Percentiles rank a stretch among this genome's conserved stretches.
Evolutionary conservation across 2,888 invertebrate genomes (phyloP).

Genomic region (Drosophila austrosaltans): DNA sequence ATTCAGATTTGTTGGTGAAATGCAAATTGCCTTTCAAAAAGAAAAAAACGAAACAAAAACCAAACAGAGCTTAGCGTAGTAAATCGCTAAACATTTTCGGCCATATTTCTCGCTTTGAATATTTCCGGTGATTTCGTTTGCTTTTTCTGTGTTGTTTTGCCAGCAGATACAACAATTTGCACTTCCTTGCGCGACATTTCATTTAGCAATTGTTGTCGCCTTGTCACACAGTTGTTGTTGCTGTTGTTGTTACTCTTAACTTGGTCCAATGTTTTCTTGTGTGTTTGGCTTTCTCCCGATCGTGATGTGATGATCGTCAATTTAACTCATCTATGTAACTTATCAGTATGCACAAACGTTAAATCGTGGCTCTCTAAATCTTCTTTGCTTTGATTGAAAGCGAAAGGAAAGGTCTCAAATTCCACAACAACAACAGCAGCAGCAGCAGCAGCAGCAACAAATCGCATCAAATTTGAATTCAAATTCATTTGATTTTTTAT

Average conservation of each 20-base stretch:
- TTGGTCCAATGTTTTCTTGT: constrained; percentile 26
- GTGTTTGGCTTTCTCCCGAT: constrained; percentile 62
- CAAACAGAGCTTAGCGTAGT: neutral
- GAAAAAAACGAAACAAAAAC: neutral
- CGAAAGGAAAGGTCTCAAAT: constrained; percentile 61
- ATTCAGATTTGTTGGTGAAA: constrained; percentile 54
- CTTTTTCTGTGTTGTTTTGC: constrained; percentile 34
- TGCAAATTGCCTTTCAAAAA: constrained; percentile 70
- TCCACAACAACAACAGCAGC: neutral
- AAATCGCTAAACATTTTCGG: constrained; percentile 33
- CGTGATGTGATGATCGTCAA: constrained; percentile 69
- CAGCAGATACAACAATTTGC: constrained; percentile 49
- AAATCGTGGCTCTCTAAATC: constrained; percentile 38
- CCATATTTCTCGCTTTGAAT: constrained; percentile 41
- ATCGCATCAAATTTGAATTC: constrained; percentile 43
- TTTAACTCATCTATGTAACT: constrained; percentile 29
- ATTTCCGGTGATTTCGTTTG: constrained; percentile 47
- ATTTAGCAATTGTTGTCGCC: constrained; percentile 73
- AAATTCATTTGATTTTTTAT: constrained; percentile 61
- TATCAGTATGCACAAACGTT: constrained; percentile 72
- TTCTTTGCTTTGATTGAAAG: constrained; percentile 60
- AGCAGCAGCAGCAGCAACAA: neutral
- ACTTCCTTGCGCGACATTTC: constrained; percentile 63
- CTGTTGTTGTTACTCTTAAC: constrained; percentile 1
- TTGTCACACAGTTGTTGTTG: constrained; percentile 32